Evolutionary conservation across 2,113 vertebrate species (phyloP).

Genomic region (Loxodonta africana): DNA sequence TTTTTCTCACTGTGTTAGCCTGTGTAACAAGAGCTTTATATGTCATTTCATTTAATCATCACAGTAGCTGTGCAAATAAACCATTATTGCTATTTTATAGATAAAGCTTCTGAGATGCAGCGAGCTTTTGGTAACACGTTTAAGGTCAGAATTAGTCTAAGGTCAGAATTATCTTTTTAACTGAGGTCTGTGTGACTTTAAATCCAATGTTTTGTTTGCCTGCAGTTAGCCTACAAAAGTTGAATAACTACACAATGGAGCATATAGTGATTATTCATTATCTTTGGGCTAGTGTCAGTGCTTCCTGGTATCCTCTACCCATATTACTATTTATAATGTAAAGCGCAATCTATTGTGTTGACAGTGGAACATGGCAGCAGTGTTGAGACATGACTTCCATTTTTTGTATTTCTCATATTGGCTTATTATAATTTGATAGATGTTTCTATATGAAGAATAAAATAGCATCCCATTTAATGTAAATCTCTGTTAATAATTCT

Average conservation of each 20-base stretch:
- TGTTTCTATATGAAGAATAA: background rate
- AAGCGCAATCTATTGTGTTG: slow-evolving; percentile 2
- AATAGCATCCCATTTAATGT: background rate
- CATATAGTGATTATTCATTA: background rate
- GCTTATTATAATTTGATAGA: background rate
- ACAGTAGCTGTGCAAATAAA: slow-evolving; percentile 17
- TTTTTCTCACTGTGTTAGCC: background rate
- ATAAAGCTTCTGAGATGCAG: background rate
- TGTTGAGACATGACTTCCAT: background rate
- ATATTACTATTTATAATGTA: background rate
- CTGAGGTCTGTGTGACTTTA: background rate
- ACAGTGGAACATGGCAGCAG: background rate
- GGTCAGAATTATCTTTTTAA: background rate
- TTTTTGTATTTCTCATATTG: background rate
- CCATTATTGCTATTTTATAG: background rate
- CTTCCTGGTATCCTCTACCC: background rate
- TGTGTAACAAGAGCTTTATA: slow-evolving; percentile 3
- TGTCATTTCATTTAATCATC: slow-evolving; percentile 29
- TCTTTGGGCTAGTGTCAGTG: background rate
- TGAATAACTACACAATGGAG: background rate
- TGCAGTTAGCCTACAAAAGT: background rate
- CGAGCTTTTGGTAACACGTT: background rate
- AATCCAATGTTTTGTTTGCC: background rate
- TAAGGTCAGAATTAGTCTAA: background rate
- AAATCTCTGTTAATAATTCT: background rate